Evolutionary conservation across 2,888 invertebrate species (phyloP).

Genomic region (Noctua janthina): DNA sequence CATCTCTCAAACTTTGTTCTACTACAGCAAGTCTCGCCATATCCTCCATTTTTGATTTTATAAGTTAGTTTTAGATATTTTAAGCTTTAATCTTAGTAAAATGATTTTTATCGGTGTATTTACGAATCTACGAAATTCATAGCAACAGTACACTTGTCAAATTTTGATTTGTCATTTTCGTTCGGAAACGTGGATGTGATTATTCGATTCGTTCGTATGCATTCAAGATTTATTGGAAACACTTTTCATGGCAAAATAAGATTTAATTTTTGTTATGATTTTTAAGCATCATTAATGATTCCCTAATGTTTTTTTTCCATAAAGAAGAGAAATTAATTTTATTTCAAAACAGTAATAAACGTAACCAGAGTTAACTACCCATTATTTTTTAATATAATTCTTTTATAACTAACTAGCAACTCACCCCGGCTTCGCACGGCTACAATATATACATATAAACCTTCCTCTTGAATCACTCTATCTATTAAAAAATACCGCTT

Average conservation of each 20-base stretch:
- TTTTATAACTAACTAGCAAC: too few species aligned
- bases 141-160: conserved; percentile 79
- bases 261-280: not conserved
- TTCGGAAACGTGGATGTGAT: conserved; percentile 62
- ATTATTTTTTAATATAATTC: not conserved
- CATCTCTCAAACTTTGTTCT: conserved; percentile 81
- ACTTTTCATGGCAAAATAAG: not conserved
- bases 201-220: not conserved
- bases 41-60: conserved; percentile 81
- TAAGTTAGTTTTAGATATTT: conserved; percentile 53
- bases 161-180: conserved; percentile 84
- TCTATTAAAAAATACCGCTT: too few species aligned
- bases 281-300: not conserved
- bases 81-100: conserved; percentile 47
- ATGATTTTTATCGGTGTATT: conserved; percentile 62
- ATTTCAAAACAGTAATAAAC: not conserved
- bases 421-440: too few species aligned
- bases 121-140: conserved; percentile 66
- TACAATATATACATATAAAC: too few species aligned
- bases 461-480: too few species aligned
- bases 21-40: conserved; percentile 86
- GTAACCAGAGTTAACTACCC: too few species aligned
- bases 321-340: not conserved
- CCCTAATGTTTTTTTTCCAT: not conserved
- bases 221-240: not conserved